Percentiles rank a stretch among this genome's conserved stretches.
phyloP scores from a whole-genome alignment of 2,797 vertebrate species.

The Sternarchorhynchus goeldii region DNA sequence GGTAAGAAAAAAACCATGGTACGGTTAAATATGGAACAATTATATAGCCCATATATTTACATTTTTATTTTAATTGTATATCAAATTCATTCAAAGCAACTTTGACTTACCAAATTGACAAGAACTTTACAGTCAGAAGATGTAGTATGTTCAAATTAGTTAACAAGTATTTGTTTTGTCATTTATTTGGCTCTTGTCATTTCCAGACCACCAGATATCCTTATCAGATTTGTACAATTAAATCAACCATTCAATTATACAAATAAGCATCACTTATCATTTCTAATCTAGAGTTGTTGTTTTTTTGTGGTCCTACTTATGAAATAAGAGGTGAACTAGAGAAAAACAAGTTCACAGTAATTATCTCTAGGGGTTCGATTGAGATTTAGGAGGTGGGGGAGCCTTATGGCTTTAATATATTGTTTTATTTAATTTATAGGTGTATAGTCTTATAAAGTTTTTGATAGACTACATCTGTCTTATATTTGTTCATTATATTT shows the following conservation, averaged over 20 bases:
- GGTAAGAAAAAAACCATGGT: not conserved
- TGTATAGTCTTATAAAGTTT: too few relatives aligned
- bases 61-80: not conserved
- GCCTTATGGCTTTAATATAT: too few relatives aligned
- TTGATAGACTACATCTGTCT: too few relatives aligned
- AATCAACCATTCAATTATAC: slow-evolving; percentile 45
- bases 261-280: slow-evolving; percentile 35
- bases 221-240: slow-evolving; percentile 25
- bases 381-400: too few relatives aligned
- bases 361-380: too few relatives aligned
- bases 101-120: not conserved
- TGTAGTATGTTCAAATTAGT: slow-evolving; percentile 1
- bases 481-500: too few relatives aligned
- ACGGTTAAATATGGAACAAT: not conserved
- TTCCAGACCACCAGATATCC: slow-evolving; percentile 25
- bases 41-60: too few relatives aligned
- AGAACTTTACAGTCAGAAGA: not conserved
- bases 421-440: too few relatives aligned
- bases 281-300: not conserved
- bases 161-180: slow-evolving; percentile 1
- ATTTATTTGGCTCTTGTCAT: slow-evolving; percentile 27
- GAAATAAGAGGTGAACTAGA: too few relatives aligned
- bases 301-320: too few relatives aligned
- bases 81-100: not conserved
- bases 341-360: too few relatives aligned